phyloP scores from a whole-genome alignment of 2,797 vertebrate genomes.

The Ambastaia sidthimunki region DNA sequence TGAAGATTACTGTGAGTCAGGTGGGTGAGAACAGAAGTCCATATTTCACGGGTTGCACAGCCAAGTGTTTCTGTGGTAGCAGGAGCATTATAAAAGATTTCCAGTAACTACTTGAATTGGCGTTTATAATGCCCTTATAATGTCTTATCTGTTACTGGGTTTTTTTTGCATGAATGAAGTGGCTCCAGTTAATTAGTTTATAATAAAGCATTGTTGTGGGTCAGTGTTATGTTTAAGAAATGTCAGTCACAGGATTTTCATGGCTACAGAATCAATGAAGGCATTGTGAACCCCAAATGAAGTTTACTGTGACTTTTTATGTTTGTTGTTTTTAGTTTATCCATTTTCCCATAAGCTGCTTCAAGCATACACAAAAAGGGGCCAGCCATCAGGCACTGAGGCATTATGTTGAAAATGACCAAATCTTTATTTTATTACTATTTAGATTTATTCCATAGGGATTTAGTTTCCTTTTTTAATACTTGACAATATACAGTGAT shows the following conservation, averaged over 20 bases:
- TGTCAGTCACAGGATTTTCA: slow-evolving; percentile 29
- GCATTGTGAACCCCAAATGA: slow-evolving; percentile 35
- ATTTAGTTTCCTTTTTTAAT: slow-evolving; percentile 77
- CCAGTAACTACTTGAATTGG: slow-evolving; percentile 42
- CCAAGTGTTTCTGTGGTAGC: slow-evolving; percentile 7
- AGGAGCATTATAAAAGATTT: slow-evolving; percentile 24
- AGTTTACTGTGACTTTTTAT: slow-evolving; percentile 26
- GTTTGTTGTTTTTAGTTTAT: slow-evolving; percentile 2
- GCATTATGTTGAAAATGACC: slow-evolving; percentile 75
- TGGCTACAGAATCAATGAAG: slow-evolving; percentile 22
- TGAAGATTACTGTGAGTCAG: not conserved
- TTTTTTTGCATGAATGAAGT: slow-evolving; percentile 47
- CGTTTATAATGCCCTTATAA: slow-evolving; percentile 30
- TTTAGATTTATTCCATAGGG: slow-evolving; percentile 73
- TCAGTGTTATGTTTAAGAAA: slow-evolving; percentile 52
- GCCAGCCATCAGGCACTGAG: slow-evolving; percentile 68
- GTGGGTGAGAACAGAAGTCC: not conserved
- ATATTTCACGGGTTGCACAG: not conserved
- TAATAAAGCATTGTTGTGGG: slow-evolving; percentile 35
- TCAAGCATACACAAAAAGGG: slow-evolving; percentile 43
- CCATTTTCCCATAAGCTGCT: slow-evolving; percentile 46
- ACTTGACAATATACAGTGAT: slow-evolving; percentile 73
- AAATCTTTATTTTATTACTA: slow-evolving; percentile 85
- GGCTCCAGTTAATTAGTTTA: slow-evolving; percentile 11
- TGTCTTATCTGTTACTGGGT: not conserved